Evolutionary conservation across 1,140 invertebrate genomes (phyloP), one percentile per base, ranked within the genome.

Genomic region (Conus betulinus): DNA sequence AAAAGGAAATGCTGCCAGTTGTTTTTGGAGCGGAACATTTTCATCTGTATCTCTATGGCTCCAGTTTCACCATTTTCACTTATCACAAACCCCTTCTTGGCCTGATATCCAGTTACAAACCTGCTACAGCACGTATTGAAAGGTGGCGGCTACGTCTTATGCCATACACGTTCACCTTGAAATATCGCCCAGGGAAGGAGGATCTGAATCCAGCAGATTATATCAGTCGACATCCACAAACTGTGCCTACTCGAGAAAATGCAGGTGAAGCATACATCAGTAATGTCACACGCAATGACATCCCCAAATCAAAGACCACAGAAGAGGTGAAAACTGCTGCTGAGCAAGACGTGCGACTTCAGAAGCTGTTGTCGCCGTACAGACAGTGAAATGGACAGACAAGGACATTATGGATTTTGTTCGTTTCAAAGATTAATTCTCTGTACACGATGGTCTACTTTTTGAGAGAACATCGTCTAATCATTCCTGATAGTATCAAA

Each of bases 1-100:
- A 96, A 88, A 93, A 94, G 87, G 95, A 96, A 15, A 92, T 90
- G 39, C 85, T 95, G 3, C 89, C 91, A n/a, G 86, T 92, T 52
- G 82, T 90, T 17, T 92, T 94, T 93, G 91, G 88, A 10, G 92
- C 91, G 71, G 93, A 95, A 83, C 89, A 91, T 74, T 39, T 39
- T 39, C 39, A 39, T 39, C 39, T 39, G 39, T 39, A 39, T 39
- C 39, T 39, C 39, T 39, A 3, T 39, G 39, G 39, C 39, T 39
- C 39, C 39, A 39, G 39, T 39, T 39, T 39, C 39, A 39, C 39
- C 39, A 39, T 39, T 39, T 93, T 92, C 76, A 95, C 92, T 23
- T 95, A 95, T 84, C 94, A 93, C 27, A 90, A 92, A 81, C 91
- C 91, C 1, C 74, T 93, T 6, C 88, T 90, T 57, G 67, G 27